Base-by-base conservation (phyloP, 2,797 vertebrate genomes). In the Lepilemur septentrionalis region DNA sequence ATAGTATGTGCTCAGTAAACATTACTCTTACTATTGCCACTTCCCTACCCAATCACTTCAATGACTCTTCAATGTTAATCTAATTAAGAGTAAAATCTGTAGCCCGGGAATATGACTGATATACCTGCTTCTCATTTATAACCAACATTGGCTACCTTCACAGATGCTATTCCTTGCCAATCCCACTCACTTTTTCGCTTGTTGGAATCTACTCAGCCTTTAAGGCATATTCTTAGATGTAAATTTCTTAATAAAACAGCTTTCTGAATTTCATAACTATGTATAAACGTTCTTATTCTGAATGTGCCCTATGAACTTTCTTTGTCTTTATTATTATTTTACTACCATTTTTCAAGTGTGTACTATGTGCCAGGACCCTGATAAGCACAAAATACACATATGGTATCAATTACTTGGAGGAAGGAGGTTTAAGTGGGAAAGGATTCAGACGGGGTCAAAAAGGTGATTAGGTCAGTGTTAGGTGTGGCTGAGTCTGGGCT, bases 1-100 rank as follows among this genome's bases (percentile, higher is more conserved):
- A 4, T 11, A 83, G 35, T 35, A 73, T 78, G 17, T 43, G 7
- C 5, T 78, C 48, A 32, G 1, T 12, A 78, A 48, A 55, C 32
- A 38, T 41, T 28, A 86, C 57, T 75, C 6, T 48, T 70, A n/a
- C 81, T 41, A 35, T 8, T 73, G 48, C 46, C 38, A 78, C 52
- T 35, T 25, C 28, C 25, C 81, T 48, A 52, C 55, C 38, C n/a
- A 14, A 69, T 84, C 89, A 61, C 25, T 93, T 91, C 35, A 90
- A 5, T 35, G 76, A n/a, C 63, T 50, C 70, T 93, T 46, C 35
- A 20, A 3, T 17, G 15, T 84, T 65, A 91, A 65, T 2, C 12
- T 80, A 65, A 52, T 65, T 52, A 79, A 80, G 13, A 70, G 32
- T 59, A 76, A 65, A 87, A 25, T 72, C 14, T 46, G 14, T 32